Evolutionary conservation across 1,140 invertebrate species (phyloP).

Genomic region (Drosophila malerkotliana): DNA sequence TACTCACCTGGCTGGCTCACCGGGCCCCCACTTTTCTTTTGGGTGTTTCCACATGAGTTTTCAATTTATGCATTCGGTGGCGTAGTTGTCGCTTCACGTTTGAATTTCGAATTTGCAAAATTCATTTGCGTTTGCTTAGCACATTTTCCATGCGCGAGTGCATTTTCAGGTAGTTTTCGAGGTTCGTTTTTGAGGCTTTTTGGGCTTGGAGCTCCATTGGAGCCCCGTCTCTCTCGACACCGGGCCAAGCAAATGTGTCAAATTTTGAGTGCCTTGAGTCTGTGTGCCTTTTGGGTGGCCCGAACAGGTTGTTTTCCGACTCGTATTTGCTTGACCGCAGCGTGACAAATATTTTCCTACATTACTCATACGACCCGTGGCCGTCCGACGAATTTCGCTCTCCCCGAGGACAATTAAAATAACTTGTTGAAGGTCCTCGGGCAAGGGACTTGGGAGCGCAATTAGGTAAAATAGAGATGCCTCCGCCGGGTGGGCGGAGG

Average conservation of each 20-base stretch:
- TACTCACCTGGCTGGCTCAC: neutral
- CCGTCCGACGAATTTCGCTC: slow-evolving; percentile 27
- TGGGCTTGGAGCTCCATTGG: slow-evolving; percentile 9
- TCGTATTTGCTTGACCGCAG: slow-evolving; percentile 30
- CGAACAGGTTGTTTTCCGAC: slow-evolving; percentile 41
- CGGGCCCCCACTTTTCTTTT: slow-evolving; percentile 20
- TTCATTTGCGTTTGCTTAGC: slow-evolving; percentile 76
- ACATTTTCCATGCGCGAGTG: slow-evolving; percentile 70
- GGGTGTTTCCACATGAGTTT: slow-evolving; percentile 42
- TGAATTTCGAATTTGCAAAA: slow-evolving; percentile 72
- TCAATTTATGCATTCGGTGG: slow-evolving; percentile 45
- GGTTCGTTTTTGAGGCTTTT: slow-evolving; percentile 24
- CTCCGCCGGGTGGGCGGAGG: slow-evolving; percentile 3
- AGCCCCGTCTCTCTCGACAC: neutral
- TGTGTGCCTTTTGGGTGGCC: slow-evolving; percentile 1
- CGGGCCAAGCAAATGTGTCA: slow-evolving; percentile 57
- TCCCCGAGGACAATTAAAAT: slow-evolving; percentile 48
- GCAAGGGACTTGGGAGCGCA: slow-evolving; percentile 53
- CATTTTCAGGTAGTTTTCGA: slow-evolving; percentile 39
- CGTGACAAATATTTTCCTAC: slow-evolving; percentile 50
- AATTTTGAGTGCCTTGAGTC: slow-evolving; percentile 26
- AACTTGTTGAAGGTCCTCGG: slow-evolving; percentile 37
- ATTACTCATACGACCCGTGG: slow-evolving; percentile 62
- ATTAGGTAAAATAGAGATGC: slow-evolving; percentile 68
- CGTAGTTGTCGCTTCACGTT: slow-evolving; percentile 63